phyloP scores from a whole-genome alignment of 2,797 vertebrate species.

The Acanthis flammea region DNA sequence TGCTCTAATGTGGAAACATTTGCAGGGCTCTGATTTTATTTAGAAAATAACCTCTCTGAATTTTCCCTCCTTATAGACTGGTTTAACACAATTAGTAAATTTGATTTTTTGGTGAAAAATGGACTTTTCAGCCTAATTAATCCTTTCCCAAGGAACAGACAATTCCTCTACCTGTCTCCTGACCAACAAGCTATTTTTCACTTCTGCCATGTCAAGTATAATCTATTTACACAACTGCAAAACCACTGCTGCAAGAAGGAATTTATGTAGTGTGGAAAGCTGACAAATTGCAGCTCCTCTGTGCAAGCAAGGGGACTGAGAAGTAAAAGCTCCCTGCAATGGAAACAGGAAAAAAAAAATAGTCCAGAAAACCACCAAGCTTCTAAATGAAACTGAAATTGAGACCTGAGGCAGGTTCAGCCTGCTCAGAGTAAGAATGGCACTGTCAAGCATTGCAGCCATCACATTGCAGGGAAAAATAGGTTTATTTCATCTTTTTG shows the following conservation, averaged over 20 bases:
- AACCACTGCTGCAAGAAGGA: background rate
- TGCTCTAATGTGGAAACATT: background rate
- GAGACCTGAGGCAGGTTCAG: background rate
- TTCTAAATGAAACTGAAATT: background rate
- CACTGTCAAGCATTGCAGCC: background rate
- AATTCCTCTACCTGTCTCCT: background rate
- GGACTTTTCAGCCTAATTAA: background rate
- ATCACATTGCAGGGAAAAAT: background rate
- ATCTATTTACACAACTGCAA: constrained; percentile 8
- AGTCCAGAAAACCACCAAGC: background rate
- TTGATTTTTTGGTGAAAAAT: background rate
- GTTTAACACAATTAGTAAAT: background rate
- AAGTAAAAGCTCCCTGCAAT: background rate
- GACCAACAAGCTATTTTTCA: background rate
- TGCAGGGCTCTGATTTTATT: background rate
- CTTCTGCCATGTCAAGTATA: background rate
- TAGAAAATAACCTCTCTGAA: background rate
- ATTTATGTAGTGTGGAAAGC: background rate
- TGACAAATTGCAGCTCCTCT: background rate
- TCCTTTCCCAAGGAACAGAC: background rate
- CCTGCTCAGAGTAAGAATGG: background rate
- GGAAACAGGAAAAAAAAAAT: background rate
- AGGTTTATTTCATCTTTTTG: accelerated
- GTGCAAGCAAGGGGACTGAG: background rate
- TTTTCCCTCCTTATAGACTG: background rate